Evolutionary conservation across 2,113 vertebrate species (phyloP).

Genomic region (Puffinus mauretanicus): DNA sequence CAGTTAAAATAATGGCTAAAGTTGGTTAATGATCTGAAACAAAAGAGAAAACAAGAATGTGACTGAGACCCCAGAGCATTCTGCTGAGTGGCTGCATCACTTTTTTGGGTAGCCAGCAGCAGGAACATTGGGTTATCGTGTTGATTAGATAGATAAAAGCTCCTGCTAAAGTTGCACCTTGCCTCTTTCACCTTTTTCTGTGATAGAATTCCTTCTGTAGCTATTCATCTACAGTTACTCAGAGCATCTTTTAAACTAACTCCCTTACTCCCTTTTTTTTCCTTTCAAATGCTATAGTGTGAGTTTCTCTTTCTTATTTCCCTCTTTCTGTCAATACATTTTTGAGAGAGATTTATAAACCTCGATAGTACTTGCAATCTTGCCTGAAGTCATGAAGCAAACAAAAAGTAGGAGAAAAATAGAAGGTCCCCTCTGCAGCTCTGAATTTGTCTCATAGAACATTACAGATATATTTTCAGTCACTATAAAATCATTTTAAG

Average conservation of each 20-base stretch:
- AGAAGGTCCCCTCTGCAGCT: background rate
- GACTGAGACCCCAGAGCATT: background rate
- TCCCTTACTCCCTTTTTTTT: accelerated
- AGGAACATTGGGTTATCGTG: background rate
- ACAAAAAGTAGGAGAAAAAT: background rate
- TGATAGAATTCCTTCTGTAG: background rate
- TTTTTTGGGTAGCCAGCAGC: background rate
- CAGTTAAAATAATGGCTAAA: background rate
- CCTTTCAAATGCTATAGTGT: background rate
- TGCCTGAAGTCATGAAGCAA: background rate
- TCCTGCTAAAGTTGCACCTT: background rate
- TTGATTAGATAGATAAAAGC: background rate
- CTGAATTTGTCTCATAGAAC: background rate
- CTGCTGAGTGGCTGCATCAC: background rate
- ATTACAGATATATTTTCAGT: background rate
- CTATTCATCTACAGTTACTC: background rate
- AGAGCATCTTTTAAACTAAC: background rate
- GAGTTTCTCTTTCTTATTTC: background rate
- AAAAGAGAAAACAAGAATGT: background rate
- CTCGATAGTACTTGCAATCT: background rate
- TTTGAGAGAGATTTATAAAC: background rate
- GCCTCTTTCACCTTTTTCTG: background rate
- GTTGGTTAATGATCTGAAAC: background rate
- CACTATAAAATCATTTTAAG: background rate
- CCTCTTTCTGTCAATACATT: background rate